Evolutionary conservation across 1,140 invertebrate species (phyloP).

Genomic region (Gryon sp.): DNA sequence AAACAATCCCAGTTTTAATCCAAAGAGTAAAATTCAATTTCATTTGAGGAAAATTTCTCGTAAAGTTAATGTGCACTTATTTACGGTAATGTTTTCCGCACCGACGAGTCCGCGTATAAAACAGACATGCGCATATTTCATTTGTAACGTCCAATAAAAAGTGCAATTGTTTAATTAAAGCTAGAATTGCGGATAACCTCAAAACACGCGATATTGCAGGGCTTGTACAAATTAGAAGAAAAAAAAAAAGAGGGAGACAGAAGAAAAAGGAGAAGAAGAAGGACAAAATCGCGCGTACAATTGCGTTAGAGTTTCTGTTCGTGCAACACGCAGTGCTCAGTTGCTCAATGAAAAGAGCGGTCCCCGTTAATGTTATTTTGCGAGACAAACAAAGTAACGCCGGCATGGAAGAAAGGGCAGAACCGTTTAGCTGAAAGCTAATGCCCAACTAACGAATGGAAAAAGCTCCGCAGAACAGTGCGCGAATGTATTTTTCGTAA

Average conservation of each 20-base stretch:
- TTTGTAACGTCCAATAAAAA: constrained; percentile 41
- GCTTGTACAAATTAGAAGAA: constrained; percentile 33
- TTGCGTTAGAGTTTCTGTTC: constrained; percentile 30
- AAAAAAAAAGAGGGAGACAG: too few relatives aligned
- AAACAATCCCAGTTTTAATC: too few relatives aligned
- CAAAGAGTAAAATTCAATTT: constrained; percentile 37
- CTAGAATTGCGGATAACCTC: constrained; percentile 54
- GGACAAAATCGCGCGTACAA: constrained; percentile 32
- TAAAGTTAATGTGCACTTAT: constrained; percentile 40
- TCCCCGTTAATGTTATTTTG: constrained; percentile 51
- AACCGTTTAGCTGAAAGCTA: constrained; percentile 40
- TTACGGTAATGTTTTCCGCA: constrained; percentile 45
- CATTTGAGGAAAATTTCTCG: constrained; percentile 6
- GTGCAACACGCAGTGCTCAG: constrained; percentile 32
- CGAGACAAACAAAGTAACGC: constrained; percentile 40
- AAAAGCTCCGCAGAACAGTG: constrained; percentile 30
- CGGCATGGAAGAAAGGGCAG: not conserved
- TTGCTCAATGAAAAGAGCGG: constrained; percentile 13
- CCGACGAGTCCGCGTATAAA: constrained; percentile 8
- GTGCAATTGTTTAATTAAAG: constrained; percentile 60
- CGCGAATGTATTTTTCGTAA: constrained; percentile 16
- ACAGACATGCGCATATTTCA: constrained; percentile 26
- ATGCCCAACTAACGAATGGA: constrained; percentile 50
- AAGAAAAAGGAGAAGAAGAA: too few relatives aligned
- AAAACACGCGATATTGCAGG: constrained; percentile 40